phyloP scores from a whole-genome alignment of 2,113 vertebrate genomes.

The Symphodus melops region DNA sequence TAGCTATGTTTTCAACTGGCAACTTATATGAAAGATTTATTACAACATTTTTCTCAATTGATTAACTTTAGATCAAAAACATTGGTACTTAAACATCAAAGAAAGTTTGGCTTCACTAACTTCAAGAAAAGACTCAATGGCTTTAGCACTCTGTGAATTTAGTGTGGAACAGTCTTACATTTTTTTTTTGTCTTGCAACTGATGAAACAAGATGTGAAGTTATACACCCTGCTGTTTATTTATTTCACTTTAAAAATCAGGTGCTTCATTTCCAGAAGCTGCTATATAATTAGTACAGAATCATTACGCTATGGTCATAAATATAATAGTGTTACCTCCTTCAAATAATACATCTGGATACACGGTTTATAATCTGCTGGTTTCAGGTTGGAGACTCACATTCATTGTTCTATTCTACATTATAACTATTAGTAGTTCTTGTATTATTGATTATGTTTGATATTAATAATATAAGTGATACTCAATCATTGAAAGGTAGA shows the following conservation, averaged over 20 bases:
- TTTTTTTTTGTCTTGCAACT: conserved; percentile 1
- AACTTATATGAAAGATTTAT: background rate
- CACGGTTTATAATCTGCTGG: background rate
- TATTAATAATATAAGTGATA: too few relatives aligned
- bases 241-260: background rate
- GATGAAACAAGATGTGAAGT: conserved; percentile 5
- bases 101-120: background rate
- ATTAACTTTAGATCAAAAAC: background rate
- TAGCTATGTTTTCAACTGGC: background rate
- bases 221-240: background rate
- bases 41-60: background rate
- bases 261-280: background rate
- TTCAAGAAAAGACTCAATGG: too few relatives aligned
- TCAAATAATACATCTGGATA: background rate
- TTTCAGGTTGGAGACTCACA: background rate
- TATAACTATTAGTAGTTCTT: too few relatives aligned
- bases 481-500: too few relatives aligned
- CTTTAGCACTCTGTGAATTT: background rate
- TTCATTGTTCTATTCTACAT: background rate
- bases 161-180: background rate
- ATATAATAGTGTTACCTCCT: too few relatives aligned
- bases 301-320: background rate
- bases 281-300: background rate
- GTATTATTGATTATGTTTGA: too few relatives aligned
- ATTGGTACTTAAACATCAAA: background rate